Evolutionary conservation across 2,113 vertebrate genomes (phyloP).

Genomic region (Onychostruthus taczanowskii): DNA sequence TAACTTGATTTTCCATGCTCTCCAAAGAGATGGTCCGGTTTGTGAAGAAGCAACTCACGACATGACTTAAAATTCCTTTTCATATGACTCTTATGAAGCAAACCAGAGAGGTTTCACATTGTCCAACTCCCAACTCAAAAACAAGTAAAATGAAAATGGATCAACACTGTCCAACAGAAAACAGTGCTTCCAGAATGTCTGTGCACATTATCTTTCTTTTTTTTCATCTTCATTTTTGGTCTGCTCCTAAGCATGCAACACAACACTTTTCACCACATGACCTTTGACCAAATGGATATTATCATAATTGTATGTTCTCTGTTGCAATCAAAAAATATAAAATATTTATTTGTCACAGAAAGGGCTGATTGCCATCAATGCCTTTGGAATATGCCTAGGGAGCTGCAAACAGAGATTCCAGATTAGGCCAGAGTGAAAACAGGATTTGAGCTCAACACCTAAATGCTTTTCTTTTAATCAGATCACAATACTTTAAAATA

Average conservation of each 20-base stretch:
- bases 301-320: neutral
- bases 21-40: neutral
- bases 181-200: neutral
- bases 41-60: neutral
- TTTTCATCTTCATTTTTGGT: neutral
- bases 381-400: neutral
- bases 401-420: neutral
- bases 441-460: neutral
- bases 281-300: neutral
- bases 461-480: neutral
- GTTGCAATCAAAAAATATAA: neutral
- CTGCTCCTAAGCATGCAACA: neutral
- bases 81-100: neutral
- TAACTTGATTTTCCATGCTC: neutral
- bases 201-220: neutral
- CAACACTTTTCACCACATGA: neutral
- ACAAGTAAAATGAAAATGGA: neutral
- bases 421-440: neutral
- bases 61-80: neutral
- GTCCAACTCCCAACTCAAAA: neutral
- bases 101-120: neutral
- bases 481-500: neutral
- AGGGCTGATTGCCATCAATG: neutral
- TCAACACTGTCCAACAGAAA: neutral
- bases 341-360: neutral